Percentiles rank a stretch among this genome's conserved stretches.
Conservation (phyloP, 1,140 invertebrate genomes). For the Octopus sinensis region DNA sequence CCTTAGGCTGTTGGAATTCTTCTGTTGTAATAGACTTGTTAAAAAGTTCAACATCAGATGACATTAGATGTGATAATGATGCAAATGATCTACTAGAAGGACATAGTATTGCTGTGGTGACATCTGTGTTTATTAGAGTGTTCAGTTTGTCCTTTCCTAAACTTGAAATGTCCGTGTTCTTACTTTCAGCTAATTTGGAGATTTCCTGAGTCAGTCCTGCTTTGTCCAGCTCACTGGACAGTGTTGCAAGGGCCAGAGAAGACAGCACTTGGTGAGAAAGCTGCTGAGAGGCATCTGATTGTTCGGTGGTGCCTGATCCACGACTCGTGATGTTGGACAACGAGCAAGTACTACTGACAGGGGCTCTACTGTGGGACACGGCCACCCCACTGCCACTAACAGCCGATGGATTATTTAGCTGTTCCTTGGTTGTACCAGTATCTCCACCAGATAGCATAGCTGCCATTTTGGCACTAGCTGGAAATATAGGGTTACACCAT, state of each 20-base stretch:
- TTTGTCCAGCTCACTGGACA: constrained; percentile 5
- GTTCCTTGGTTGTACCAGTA: background rate
- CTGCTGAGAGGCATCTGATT: background rate
- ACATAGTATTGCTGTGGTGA: background rate
- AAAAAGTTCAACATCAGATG: constrained; percentile 1
- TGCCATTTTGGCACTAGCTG: constrained; percentile 4
- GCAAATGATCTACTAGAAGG: constrained; percentile 1
- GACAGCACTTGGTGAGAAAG: background rate
- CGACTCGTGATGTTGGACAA: background rate
- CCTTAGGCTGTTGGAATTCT: background rate
- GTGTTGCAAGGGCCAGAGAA: background rate
- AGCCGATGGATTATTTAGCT: background rate
- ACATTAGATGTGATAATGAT: background rate
- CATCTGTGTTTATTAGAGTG: constrained; percentile 9
- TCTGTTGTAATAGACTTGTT: background rate
- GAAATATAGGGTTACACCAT: constrained; percentile 10
- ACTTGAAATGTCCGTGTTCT: background rate
- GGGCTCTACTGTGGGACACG: background rate
- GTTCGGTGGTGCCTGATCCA: background rate
- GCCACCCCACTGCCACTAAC: background rate
- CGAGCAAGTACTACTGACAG: background rate
- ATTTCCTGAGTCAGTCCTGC: background rate
- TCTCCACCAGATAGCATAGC: background rate
- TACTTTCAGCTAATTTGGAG: background rate
- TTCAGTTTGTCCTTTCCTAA: background rate